Base-by-base conservation (phyloP, 1,140 invertebrate species). In the Drosophila hydei region DNA sequence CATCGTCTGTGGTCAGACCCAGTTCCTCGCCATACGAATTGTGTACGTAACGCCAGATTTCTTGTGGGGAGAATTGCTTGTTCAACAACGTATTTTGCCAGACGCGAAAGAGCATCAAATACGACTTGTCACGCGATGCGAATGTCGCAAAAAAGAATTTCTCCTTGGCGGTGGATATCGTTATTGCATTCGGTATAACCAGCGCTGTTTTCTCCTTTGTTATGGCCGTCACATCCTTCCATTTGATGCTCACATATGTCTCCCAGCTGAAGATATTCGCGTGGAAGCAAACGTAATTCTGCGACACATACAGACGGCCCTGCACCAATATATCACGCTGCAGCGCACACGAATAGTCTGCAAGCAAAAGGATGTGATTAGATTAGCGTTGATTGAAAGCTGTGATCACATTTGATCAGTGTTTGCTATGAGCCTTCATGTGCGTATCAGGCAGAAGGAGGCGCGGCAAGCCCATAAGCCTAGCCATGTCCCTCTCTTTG, bases 261-360 rank as follows among this genome's bases (percentile, higher is more conserved):
- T 98, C 97, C 97, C 97, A 98, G 80, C 96, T 94, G 90, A 98
- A 98, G 77, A 98, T 98, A 92, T 97, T 98, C 23, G 97, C 97
- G 93, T 98, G 97, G 93, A 99, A 99, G 92, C 97, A 98, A 48
- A 98, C 93, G 93, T 96, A 97, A 92, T 97, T 97, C 93, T 97
- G 97, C 11, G 97, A 97, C 11, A 98, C 95, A 92, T 98, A 99
- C 71, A 99, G 93, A 19, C 97, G 94, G 4, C 98, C 98, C 90
- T 99, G 97, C 6, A 97, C 96, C 61, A 98, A 92, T 87, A 99
- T 98, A 90, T 98, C 97, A 85, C 97, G 96, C 92, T 98, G 97
- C 23, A 98, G 92, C n/a, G 97, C 97, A 93, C 97, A 99, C 9
- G 97, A 98, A 92, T 99, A 98, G 94, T 98, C 97, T 98, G 92